Conservation (phyloP, 1,140 invertebrate species). For the Neuroterus valhalla region DNA sequence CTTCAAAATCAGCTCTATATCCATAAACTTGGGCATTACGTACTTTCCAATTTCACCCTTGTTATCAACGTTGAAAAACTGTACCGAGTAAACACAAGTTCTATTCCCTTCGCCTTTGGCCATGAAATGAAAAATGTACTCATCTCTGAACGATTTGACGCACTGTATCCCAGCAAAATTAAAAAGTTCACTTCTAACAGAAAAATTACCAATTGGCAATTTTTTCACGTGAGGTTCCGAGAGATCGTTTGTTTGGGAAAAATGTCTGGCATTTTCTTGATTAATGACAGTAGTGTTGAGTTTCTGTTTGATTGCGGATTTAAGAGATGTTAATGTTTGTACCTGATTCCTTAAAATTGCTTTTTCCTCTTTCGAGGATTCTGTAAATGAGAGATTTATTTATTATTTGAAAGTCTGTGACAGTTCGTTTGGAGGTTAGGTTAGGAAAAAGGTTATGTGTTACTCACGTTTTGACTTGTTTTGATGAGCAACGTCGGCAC, state of each 20-base stretch:
- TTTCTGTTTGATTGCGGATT: slow-evolving; percentile 38
- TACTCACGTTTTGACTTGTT: no score
- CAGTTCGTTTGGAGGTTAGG: no score
- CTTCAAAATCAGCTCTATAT: slow-evolving; percentile 41
- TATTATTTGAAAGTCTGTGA: slow-evolving; percentile 1
- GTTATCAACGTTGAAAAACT: slow-evolving; percentile 41
- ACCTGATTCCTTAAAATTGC: slow-evolving; percentile 46
- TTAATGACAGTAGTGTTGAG: slow-evolving; percentile 9
- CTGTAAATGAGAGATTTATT: slow-evolving; percentile 23
- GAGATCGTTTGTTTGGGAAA: not conserved
- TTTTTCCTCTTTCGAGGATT: slow-evolving; percentile 37
- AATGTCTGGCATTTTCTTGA: not conserved
- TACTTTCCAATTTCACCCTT: slow-evolving; percentile 52
- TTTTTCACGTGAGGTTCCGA: not conserved
- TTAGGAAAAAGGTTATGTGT: no score
- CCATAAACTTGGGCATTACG: slow-evolving; percentile 53
- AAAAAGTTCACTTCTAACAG: slow-evolving; percentile 45
- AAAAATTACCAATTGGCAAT: slow-evolving; percentile 29
- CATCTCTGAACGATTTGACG: slow-evolving; percentile 31
- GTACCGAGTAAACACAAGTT: slow-evolving; percentile 37
- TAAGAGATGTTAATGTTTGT: slow-evolving; percentile 39
- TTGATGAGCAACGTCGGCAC: no score
- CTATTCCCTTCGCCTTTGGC: not conserved
- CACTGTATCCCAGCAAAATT: slow-evolving; percentile 51
- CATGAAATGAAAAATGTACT: slow-evolving; percentile 50